Evolutionary conservation across 1,140 invertebrate species (phyloP), one percentile per base, ranked within the genome.

Genomic region (Apis mellifera): DNA sequence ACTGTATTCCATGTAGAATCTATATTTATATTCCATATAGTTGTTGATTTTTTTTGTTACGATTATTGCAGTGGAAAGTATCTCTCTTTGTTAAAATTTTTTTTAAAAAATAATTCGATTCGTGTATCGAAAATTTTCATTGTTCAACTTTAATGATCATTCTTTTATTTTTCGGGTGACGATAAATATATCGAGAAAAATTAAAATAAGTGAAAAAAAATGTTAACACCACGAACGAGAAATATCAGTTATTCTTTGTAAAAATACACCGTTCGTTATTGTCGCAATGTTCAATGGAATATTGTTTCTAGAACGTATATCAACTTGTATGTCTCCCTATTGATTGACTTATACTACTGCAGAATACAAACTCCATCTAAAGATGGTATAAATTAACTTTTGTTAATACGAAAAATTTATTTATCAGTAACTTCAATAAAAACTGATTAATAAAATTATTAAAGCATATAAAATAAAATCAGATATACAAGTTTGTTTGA

Each of bases 321-420:
- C 11, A n/a, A 42, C 3, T 23, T 11, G 19, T 7, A 42, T 7
- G 79, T 42, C 72, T 76, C 62, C 66, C 13, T 26, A 68, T 12
- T 9, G n/a, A n/a, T 3, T 68, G 79, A 75, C 54, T 57, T 68
- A 26, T 81, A 81, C 79, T 81, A 81, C 79, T 81, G 79, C 13
- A 42, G 9, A 48, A n/a, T 32, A n/a, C 17, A 54, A 52, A 79
- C n/a, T 57, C 19, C n/a, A 12, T 21, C 19, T 17, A 19, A 13
- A 65, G 7, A 1, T 52, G 54, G n/a, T 19, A 12, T 7, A 21
- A n/a, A 23, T 68, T 48, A 32, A 8, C 15, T 55, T 57, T 42
- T 19, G 13, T 8, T 5, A 52, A 23, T 11, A 17, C 0, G 19
- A 57, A 11, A 21, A 1, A 42, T 55, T 54, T 11, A 9, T 54